Percentiles rank a stretch among this genome's conserved stretches.
phyloP scores from a whole-genome alignment of 2,888 invertebrate genomes.

The Carabus problematicus region DNA sequence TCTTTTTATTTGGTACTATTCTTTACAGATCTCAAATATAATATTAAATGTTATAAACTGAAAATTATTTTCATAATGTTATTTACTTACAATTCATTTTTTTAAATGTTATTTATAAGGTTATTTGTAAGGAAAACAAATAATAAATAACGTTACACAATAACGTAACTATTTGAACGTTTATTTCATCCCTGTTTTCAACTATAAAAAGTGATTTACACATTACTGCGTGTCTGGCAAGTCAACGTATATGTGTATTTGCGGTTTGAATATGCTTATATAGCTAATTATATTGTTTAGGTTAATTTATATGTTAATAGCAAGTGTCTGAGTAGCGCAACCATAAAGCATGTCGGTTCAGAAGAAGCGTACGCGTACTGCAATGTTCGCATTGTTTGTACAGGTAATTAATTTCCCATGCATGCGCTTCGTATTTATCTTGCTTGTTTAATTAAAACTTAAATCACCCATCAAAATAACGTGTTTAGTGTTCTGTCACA shows the following conservation, averaged over 20 bases:
- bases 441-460: constrained; percentile 39
- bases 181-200: no score
- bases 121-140: no score
- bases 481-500: constrained; percentile 24
- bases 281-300: constrained; percentile 32
- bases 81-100: no score
- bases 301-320: constrained; percentile 40
- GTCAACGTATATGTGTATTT: background rate
- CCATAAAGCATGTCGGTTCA: constrained; percentile 6
- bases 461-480: constrained; percentile 34
- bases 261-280: background rate
- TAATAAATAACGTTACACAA: no score
- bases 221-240: no score
- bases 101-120: no score
- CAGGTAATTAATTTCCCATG: constrained; percentile 38
- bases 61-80: no score
- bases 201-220: no score
- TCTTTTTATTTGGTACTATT: no score
- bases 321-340: constrained; percentile 27
- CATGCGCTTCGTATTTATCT: constrained; percentile 36
- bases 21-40: no score
- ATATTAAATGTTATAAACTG: no score
- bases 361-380: constrained; percentile 2
- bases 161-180: no score
- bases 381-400: constrained; percentile 29